Conservation (phyloP, 2,113 vertebrate genomes). For the Pimephales promelas region DNA sequence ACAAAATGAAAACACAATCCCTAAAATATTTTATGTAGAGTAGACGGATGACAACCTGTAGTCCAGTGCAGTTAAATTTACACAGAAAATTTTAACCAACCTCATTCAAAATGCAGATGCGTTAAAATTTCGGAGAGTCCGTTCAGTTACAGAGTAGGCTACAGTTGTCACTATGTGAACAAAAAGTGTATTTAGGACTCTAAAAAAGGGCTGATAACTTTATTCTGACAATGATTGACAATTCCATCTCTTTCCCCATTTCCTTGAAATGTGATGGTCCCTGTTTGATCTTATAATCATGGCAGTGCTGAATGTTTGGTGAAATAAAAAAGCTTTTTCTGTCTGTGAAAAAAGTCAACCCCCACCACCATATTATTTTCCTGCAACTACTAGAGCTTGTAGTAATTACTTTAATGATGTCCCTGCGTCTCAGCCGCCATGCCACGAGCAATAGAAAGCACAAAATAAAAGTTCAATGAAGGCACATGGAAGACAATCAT, state of each 20-base stretch:
- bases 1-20: background rate
- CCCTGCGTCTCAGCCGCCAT: conserved; percentile 68
- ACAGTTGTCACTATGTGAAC: background rate
- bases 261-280: conserved; percentile 65
- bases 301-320: conserved; percentile 66
- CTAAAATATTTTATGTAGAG: too few relatives aligned
- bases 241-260: conserved; percentile 41
- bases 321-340: conserved; percentile 54
- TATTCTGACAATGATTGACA: background rate
- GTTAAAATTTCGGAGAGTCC: background rate
- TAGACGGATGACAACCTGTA: background rate
- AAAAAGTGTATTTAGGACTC: background rate
- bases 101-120: background rate
- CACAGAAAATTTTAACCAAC: background rate
- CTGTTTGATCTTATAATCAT: conserved; percentile 73
- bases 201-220: background rate
- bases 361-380: conserved; percentile 69
- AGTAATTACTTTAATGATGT: conserved; percentile 78
- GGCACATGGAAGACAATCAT: conserved; percentile 63
- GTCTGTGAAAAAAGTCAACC: conserved; percentile 56
- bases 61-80: too few relatives aligned
- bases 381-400: conserved; percentile 75
- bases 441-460: conserved; percentile 65
- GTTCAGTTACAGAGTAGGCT: background rate
- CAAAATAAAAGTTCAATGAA: conserved; percentile 66